Conservation (phyloP, 2,113 vertebrate genomes). For the Tyrannus savana region DNA sequence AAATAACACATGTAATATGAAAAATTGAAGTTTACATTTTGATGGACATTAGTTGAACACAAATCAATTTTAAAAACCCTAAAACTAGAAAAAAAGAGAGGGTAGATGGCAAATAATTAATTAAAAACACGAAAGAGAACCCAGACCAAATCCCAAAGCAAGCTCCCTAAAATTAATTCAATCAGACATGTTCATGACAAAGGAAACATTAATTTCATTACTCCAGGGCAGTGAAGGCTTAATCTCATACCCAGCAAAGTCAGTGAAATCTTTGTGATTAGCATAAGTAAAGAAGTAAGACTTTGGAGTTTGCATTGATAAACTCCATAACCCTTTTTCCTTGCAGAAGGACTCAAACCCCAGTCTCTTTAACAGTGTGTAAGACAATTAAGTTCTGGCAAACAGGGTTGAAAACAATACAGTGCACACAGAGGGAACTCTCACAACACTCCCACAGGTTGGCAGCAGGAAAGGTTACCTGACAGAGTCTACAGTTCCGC, state of each 20-base stretch:
- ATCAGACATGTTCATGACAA: background rate
- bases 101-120: background rate
- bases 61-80: background rate
- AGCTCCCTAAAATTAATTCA: slow-evolving; percentile 28
- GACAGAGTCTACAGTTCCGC: background rate
- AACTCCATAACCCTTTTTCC: background rate
- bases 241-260: background rate
- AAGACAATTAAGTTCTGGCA: background rate
- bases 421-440: background rate
- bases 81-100: background rate
- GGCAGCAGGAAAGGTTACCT: background rate
- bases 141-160: slow-evolving; percentile 7
- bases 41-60: background rate
- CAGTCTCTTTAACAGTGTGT: background rate
- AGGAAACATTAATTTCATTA: slow-evolving; percentile 21
- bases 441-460: background rate
- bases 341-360: background rate
- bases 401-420: background rate
- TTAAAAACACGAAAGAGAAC: slow-evolving; percentile 16
- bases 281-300: background rate
- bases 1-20: background rate
- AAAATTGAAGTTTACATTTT: background rate
- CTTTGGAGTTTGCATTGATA: background rate
- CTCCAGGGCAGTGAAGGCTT: background rate
- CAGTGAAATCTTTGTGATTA: background rate